Evolutionary conservation across 2,797 vertebrate species (phyloP).

Genomic region (Orestias chungarensis): DNA sequence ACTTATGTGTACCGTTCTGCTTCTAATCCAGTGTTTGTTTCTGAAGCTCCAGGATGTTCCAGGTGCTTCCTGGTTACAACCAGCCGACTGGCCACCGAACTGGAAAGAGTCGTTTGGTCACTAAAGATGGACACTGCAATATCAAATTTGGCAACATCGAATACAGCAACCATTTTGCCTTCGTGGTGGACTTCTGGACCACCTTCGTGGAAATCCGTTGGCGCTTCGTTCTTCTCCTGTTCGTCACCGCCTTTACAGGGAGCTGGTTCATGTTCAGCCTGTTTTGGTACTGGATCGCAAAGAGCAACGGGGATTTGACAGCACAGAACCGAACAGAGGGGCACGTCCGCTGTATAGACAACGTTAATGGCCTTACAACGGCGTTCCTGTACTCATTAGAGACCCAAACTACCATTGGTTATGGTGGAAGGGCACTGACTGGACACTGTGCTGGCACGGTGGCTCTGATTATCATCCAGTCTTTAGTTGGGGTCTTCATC

Average conservation of each 20-base stretch:
- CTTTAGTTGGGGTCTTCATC: conserved; percentile 89
- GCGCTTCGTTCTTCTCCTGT: conserved; percentile 78
- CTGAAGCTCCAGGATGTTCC: conserved; percentile 84
- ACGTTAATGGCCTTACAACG: conserved; percentile 88
- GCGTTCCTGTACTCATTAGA: conserved; percentile 96
- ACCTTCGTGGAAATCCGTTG: conserved; percentile 83
- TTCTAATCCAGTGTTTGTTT: background rate
- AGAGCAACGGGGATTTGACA: conserved; percentile 73
- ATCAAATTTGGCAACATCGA: conserved; percentile 92
- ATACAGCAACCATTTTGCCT: conserved; percentile 84
- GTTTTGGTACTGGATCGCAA: conserved; percentile 82
- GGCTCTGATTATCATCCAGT: conserved; percentile 88
- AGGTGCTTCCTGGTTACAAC: conserved; percentile 84
- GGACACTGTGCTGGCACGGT: conserved; percentile 87
- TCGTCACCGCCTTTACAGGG: conserved; percentile 72
- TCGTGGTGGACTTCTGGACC: conserved; percentile 91
- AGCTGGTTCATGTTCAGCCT: conserved; percentile 84
- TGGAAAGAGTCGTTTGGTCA: conserved; percentile 85
- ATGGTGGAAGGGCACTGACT: conserved; percentile 89
- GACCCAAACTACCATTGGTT: conserved; percentile 95
- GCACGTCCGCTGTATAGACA: conserved; percentile 87
- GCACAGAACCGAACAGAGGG: conserved; percentile 70
- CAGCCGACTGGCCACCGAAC: conserved; percentile 70
- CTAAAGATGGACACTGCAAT: conserved; percentile 95
- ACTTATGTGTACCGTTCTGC: background rate